Evolutionary conservation across 2,888 invertebrate species (phyloP).

Genomic region (Adelphocoris suturalis): DNA sequence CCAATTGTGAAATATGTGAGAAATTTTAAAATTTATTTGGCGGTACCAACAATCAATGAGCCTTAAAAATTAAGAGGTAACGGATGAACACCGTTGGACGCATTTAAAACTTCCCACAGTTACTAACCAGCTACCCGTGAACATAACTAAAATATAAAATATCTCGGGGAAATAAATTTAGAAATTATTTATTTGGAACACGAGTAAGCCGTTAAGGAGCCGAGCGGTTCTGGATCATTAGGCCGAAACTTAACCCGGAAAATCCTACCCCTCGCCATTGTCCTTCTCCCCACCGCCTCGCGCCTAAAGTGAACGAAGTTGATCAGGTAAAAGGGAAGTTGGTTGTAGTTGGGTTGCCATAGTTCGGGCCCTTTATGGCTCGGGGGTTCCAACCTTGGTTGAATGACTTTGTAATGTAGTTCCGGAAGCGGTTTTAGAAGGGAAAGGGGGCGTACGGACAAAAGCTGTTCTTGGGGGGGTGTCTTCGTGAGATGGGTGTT

Average conservation of each 20-base stretch:
- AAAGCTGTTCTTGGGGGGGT: not conserved
- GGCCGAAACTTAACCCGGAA: conserved; percentile 31
- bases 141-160: too few species aligned
- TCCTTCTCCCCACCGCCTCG: not conserved
- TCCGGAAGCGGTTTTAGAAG: conserved; percentile 3
- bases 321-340: conserved; percentile 54
- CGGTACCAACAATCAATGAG: too few species aligned
- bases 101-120: not conserved
- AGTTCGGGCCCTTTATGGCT: conserved; percentile 40
- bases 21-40: too few species aligned
- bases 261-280: not conserved
- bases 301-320: not conserved
- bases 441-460: not conserved
- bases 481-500: not conserved
- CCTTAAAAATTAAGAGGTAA: too few species aligned
- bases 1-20: too few species aligned
- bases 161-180: not conserved
- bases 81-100: not conserved
- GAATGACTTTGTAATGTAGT: conserved; percentile 52
- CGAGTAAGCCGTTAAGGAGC: conserved; percentile 9
- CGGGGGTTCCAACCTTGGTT: conserved; percentile 28
- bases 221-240: conserved; percentile 40
- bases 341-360: conserved; percentile 33
- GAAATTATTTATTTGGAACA: conserved; percentile 1
- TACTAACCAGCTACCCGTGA: not conserved